Conservation (phyloP, 2,888 invertebrate genomes). For the Pyrocoelia pectoralis region DNA sequence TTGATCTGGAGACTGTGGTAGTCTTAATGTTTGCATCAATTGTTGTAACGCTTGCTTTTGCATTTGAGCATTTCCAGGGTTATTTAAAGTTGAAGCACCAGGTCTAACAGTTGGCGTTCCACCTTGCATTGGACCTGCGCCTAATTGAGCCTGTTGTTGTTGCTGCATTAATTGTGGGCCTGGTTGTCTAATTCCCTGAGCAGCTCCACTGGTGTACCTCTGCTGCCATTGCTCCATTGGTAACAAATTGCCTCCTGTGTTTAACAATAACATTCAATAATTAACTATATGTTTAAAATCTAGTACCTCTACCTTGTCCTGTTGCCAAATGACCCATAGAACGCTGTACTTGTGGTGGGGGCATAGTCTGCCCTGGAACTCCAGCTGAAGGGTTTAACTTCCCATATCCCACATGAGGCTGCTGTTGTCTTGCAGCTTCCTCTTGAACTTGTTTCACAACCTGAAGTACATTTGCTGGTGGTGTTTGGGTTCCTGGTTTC, state of each 20-base stretch:
- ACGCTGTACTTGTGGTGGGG: constrained; percentile 67
- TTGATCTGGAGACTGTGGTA: constrained; percentile 90
- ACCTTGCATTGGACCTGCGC: constrained; percentile 54
- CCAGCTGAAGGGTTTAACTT: constrained; percentile 62
- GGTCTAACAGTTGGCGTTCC: constrained; percentile 37
- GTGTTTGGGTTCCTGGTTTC: constrained; percentile 73
- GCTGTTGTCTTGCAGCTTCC: constrained; percentile 89
- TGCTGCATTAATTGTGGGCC: constrained; percentile 62
- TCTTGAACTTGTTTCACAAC: constrained; percentile 77
- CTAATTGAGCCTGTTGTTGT: constrained; percentile 46
- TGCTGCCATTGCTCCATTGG: constrained; percentile 67
- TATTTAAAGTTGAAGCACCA: constrained; percentile 40
- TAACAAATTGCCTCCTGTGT: constrained; percentile 63
- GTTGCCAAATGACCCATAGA: constrained; percentile 53
- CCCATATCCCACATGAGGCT: constrained; percentile 67
- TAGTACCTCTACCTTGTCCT: constrained; percentile 55
- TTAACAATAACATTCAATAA: constrained; percentile 41
- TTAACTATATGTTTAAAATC: neutral
- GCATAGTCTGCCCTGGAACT: constrained; percentile 63
- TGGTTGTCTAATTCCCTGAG: constrained; percentile 60
- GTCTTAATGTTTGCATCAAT: constrained; percentile 88
- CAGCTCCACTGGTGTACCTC: constrained; percentile 60
- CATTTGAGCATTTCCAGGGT: constrained; percentile 54
- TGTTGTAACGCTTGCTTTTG: constrained; percentile 79
- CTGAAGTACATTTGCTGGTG: constrained; percentile 84